Base-by-base conservation (phyloP, 2,797 vertebrate genomes). In the Propithecus perrieri region DNA sequence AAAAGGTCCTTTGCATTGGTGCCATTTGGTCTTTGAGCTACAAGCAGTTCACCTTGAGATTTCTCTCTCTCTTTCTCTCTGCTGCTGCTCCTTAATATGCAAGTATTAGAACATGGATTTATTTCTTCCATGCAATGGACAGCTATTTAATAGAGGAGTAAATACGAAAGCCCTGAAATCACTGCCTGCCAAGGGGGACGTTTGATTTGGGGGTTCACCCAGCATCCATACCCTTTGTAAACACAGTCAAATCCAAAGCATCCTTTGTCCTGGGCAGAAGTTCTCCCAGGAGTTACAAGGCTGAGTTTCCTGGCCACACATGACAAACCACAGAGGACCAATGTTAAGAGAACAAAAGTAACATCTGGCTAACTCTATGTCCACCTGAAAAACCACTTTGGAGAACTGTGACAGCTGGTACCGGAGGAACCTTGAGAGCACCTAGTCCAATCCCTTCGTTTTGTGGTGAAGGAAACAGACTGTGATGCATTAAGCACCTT, bases 401-500 rank as follows among this genome's bases (percentile, higher is more conserved):
- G n/a, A 83, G 78, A 89, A 85, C 2, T 2, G 20, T 14, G 33
- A 59, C 48, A 22, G 85, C 28, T 18, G 20, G 81, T 5, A 24
- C 65, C 10, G 24, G 30, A 97, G 94, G 96, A 96, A 94, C 89
- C 97, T 96, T 83, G 94, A 94, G 95, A 96, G 96, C 22, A 0
- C 89, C 95, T 91, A 95, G 95, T 95, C 92, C 76, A 85, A 91
- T 24, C 43, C 24, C 46, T 41, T 63, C 71, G 26, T 83, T 69
- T 24, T 30, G 48, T 24, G 55, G 48, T 4, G 22, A 12, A 75
- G 61, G 11, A 50, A 63, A 89, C 6, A 91, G 18, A 55, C 9
- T 33, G 38, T 24, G 78, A 50, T 13, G 22, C 20, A 59, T 4
- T 9, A 7, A 65, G 38, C 22, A 28, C 41, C 57, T 24, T 18